Conservation (phyloP, 2,797 vertebrate genomes). For the Coilia nasus region DNA sequence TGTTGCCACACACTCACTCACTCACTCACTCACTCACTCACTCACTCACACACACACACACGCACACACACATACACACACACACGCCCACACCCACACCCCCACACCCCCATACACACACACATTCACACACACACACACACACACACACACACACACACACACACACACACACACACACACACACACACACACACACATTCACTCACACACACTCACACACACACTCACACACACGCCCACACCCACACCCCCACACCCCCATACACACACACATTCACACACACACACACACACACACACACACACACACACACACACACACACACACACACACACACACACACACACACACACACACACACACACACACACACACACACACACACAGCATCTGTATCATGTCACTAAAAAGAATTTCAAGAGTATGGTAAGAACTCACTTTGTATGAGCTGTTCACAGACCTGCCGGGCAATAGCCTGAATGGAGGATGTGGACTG, state of each 20-base stretch:
- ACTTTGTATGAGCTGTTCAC: conserved; percentile 97
- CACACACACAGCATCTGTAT: neutral
- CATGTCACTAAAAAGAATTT: neutral
- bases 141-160: conserved; percentile 11
- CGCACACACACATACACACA: conserved; percentile 24
- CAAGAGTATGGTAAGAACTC: conserved; percentile 54
- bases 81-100: conserved; percentile 3
- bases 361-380: neutral
- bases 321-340: conserved; percentile 4
- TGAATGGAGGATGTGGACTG: conserved; percentile 91
- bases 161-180: neutral
- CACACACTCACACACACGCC: conserved; percentile 14
- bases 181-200: conserved; percentile 21
- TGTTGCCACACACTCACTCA: conserved; percentile 10
- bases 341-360: conserved; percentile 17
- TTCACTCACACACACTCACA: conserved; percentile 10
- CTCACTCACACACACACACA: neutral
- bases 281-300: neutral
- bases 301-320: conserved; percentile 26
- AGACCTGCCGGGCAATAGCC: conserved; percentile 91
- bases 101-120: neutral
- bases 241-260: neutral
- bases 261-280: neutral
- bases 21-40: neutral
- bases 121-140: conserved; percentile 7